These are phyloP conservation scores for Muscina levida DNA, from an alignment of 2,888 invertebrate genomes.

Conservation along the genomic window DNA sequence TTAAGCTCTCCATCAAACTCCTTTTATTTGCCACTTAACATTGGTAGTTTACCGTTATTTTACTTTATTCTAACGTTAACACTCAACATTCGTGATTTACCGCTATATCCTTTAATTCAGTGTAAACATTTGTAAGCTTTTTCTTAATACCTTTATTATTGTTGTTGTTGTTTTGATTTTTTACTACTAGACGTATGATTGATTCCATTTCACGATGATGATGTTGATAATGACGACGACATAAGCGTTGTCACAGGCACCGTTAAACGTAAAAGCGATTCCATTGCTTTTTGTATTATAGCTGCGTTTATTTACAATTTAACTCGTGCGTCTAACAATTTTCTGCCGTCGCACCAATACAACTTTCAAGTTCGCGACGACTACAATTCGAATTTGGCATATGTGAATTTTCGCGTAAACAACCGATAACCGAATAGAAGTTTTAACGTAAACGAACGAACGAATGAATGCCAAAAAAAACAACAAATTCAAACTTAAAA, in stretches of 20 bases:
- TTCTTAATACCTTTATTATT: neutral
- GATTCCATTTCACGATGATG: conserved; percentile 37
- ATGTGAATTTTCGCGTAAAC: neutral
- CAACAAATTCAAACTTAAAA: conserved; percentile 5
- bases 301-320: conserved; percentile 22
- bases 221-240: neutral
- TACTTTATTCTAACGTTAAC: too few relatives aligned
- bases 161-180: conserved; percentile 40
- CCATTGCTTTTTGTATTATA: conserved; percentile 49
- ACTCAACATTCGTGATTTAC: too few relatives aligned
- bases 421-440: conserved; percentile 6
- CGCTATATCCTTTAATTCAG: neutral
- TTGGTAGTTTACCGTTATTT: too few relatives aligned
- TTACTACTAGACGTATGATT: conserved; percentile 62
- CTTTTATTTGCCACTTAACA: too few relatives aligned
- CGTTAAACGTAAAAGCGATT: conserved; percentile 33
- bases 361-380: conserved; percentile 26
- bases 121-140: conserved; percentile 6
- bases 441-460: neutral
- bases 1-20: too few relatives aligned
- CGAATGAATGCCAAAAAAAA: neutral
- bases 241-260: too few relatives aligned
- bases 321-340: conserved; percentile 25
- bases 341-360: neutral
- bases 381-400: neutral